phyloP scores from a whole-genome alignment of 2,113 vertebrate genomes.

The Riparia riparia region DNA sequence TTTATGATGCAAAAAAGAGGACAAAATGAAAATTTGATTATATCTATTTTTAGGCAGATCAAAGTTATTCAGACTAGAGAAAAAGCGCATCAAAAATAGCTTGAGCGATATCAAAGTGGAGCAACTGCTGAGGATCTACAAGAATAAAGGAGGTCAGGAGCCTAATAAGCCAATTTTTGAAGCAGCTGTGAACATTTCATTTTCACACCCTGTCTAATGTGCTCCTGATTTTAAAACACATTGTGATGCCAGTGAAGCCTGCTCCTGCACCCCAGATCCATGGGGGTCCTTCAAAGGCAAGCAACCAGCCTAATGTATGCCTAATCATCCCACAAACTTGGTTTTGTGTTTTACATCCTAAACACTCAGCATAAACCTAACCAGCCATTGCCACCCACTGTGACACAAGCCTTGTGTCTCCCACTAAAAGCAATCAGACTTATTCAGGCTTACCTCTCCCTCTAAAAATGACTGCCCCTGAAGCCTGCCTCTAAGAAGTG shows the following conservation, averaged over 20 bases:
- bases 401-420: not conserved
- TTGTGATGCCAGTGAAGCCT: not conserved
- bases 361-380: not conserved
- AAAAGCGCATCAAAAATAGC: not conserved
- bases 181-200: not conserved
- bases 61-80: not conserved
- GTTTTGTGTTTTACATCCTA: not conserved
- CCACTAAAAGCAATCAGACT: not conserved
- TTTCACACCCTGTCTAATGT: not conserved
- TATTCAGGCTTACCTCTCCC: not conserved
- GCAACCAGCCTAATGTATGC: not conserved
- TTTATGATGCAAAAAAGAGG: not conserved
- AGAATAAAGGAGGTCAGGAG: slow-evolving; percentile 37
- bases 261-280: not conserved
- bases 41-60: slow-evolving; percentile 26
- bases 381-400: not conserved
- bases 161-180: slow-evolving; percentile 10
- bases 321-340: not conserved
- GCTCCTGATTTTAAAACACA: not conserved
- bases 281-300: not conserved
- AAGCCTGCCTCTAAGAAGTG: not conserved
- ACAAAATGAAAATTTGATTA: not conserved
- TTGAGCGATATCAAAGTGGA: slow-evolving; percentile 18
- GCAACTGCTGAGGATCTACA: slow-evolving; percentile 48
- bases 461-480: not conserved